Evolutionary conservation across 2,113 vertebrate species (phyloP), one percentile per base, ranked within the genome.

Genomic region (Vireo altiloquus): DNA sequence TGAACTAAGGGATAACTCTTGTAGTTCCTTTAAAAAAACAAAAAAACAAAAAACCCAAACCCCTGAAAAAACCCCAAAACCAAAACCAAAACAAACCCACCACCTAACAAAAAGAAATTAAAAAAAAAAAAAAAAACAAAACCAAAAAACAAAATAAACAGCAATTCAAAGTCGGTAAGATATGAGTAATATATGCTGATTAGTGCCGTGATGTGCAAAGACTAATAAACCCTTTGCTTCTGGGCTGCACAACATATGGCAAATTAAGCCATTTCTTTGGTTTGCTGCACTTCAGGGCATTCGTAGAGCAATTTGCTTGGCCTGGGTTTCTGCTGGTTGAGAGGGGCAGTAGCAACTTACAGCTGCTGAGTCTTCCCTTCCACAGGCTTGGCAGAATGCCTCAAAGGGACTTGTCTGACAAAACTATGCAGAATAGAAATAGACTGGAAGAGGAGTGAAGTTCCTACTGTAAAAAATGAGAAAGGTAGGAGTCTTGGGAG

Each of bases 31-130:
- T 70, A 1, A 33, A 54, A 77, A 54, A 52, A 23, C 10, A 28
- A 61, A 15, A 15, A 42, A 33, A 42, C 10, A 13, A 31, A 33
- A 37, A 3, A 4, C 13, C 3, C 33, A 35, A 35, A 57, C 13
- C 13, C 20, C 18, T 18, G 16, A 30, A 42, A 31, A 22, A 28
- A 49, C 3, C 11, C 21, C 22, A 21, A 61, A 61, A 20, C 17
- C 5, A 30, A 50, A 60, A 23, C 2, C 8, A 59, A 28, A 82
- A 39, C 2, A 31, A 60, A 6, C 7, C 28, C 7, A 64, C 2
- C 2, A 49, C 1, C 4, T 14, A 54, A 39, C 8, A 37, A 19
- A 44, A n/a, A n/a, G n/a, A n/a, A n/a, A n/a, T n/a, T n/a, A n/a
- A n/a, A n/a, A n/a, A n/a, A n/a, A n/a, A n/a, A n/a, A n/a, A n/a